Conservation (phyloP, 2,113 vertebrate genomes). For the Silurus glanis region DNA sequence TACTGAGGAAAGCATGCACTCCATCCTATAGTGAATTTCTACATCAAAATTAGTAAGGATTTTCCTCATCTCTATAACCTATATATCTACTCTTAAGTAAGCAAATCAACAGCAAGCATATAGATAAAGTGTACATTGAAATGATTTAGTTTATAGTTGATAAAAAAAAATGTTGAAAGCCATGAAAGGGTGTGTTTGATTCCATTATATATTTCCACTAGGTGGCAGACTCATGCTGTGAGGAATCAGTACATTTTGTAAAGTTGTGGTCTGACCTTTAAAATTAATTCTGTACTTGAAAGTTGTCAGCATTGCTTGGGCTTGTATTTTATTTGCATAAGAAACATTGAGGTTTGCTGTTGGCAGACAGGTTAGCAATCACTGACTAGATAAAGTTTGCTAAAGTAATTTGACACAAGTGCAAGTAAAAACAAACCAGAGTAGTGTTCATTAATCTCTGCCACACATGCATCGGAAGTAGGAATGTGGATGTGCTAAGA, state of each 20-base stretch:
- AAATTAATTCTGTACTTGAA: not conserved
- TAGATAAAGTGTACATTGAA: not conserved
- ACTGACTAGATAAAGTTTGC: not conserved
- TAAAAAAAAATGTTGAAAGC: not conserved
- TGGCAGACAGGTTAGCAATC: not conserved
- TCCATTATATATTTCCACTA: constrained; percentile 3
- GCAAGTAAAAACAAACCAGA: not conserved
- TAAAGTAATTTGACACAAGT: not conserved
- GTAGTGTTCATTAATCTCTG: not conserved
- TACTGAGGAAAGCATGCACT: not conserved
- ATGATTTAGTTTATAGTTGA: not conserved
- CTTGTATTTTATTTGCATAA: not conserved
- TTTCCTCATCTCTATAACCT: not conserved
- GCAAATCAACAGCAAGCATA: not conserved
- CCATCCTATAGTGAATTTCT: not conserved
- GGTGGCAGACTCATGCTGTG: constrained; percentile 1
- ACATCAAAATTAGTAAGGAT: not conserved
- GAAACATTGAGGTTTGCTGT: not conserved
- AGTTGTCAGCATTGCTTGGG: not conserved
- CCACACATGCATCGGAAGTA: not conserved
- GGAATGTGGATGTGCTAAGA: not conserved
- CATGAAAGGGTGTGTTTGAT: not conserved
- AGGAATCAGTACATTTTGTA: not conserved
- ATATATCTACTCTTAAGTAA: not conserved
- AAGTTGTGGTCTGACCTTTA: not conserved